A percentile compares a stretch with the other conserved stretches of the same genome.
Conservation (phyloP, 1,140 invertebrate species). For the Drosophila leontia region DNA sequence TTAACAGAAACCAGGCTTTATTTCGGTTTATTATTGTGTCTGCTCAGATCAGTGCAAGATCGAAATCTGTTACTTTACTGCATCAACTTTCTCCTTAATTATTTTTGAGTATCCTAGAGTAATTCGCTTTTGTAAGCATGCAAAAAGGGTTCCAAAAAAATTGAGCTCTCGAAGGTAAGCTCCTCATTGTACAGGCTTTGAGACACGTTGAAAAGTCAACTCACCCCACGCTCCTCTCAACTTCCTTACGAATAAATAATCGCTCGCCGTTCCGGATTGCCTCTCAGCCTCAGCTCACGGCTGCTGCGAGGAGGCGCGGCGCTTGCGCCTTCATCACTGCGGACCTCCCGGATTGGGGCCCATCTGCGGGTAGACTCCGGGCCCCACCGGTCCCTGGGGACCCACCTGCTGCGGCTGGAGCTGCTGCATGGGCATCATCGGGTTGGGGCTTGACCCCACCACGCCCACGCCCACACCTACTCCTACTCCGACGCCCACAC, state of each 20-base stretch:
- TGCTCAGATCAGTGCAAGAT: background rate
- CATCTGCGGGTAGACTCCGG: slow-evolving; percentile 66
- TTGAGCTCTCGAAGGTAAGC: background rate
- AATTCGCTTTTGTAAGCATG: slow-evolving; percentile 8
- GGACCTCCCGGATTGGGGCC: slow-evolving; percentile 77
- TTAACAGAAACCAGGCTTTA: background rate
- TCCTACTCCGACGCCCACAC: slow-evolving; percentile 54
- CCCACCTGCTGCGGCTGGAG: slow-evolving; percentile 78
- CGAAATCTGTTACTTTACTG: background rate
- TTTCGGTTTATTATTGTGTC: no score
- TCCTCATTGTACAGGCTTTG: background rate
- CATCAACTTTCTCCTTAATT: background rate
- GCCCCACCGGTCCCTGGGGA: slow-evolving; percentile 60
- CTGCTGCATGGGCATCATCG: slow-evolving; percentile 86
- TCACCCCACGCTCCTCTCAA: background rate
- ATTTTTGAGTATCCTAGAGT: slow-evolving; percentile 7
- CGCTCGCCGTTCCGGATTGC: slow-evolving; percentile 43
- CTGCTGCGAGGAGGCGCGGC: slow-evolving; percentile 78
- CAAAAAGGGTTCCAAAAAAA: background rate
- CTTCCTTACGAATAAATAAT: slow-evolving; percentile 18
- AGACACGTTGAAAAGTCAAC: background rate
- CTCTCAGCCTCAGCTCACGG: slow-evolving; percentile 37
- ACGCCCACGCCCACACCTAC: slow-evolving; percentile 65
- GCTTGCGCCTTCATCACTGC: slow-evolving; percentile 85
- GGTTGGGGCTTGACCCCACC: slow-evolving; percentile 86